Percentiles rank a stretch among this genome's conserved stretches.
These are phyloP conservation scores for Parauchenoglanis punctatus DNA, from an alignment of 2,797 vertebrate genomes.

Conservation along the genomic window DNA sequence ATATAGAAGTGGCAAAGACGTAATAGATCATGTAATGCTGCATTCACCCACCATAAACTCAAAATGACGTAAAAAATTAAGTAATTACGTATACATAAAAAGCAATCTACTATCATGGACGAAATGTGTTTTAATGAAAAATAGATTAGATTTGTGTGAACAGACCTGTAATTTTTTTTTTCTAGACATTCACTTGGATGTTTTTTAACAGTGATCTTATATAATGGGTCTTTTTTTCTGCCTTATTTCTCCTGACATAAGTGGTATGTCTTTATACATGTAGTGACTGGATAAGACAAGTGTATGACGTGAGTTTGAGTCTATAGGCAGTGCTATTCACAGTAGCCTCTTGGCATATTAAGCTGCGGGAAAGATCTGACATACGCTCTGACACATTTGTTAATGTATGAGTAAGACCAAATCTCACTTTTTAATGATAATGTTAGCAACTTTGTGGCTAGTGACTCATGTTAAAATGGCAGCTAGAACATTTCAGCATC, in stretches of 20 bases:
- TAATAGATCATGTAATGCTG: not conserved
- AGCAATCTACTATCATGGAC: no score
- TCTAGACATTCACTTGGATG: not conserved
- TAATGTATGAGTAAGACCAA: not conserved
- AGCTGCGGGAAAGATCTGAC: not conserved
- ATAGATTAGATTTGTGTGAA: not conserved
- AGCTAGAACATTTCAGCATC: constrained; percentile 28
- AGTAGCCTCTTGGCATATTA: not conserved
- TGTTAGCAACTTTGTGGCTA: constrained; percentile 8
- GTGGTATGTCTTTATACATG: not conserved
- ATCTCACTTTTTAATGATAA: constrained; percentile 30
- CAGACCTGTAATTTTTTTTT: not conserved
- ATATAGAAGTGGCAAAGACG: not conserved
- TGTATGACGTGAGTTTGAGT: not conserved
- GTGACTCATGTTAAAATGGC: constrained; percentile 4
- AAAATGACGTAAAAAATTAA: not conserved
- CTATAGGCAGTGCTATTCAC: not conserved
- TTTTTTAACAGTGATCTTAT: not conserved
- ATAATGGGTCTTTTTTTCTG: not conserved
- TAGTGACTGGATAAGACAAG: not conserved
- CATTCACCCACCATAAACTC: not conserved
- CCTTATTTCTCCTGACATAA: not conserved
- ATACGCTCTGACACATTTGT: not conserved
- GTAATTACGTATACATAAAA: not conserved
- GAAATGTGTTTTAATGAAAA: not conserved